These are phyloP conservation scores for Pogonocichla stellata DNA, from an alignment of 2,113 vertebrate species.

Conservation along the genomic window DNA sequence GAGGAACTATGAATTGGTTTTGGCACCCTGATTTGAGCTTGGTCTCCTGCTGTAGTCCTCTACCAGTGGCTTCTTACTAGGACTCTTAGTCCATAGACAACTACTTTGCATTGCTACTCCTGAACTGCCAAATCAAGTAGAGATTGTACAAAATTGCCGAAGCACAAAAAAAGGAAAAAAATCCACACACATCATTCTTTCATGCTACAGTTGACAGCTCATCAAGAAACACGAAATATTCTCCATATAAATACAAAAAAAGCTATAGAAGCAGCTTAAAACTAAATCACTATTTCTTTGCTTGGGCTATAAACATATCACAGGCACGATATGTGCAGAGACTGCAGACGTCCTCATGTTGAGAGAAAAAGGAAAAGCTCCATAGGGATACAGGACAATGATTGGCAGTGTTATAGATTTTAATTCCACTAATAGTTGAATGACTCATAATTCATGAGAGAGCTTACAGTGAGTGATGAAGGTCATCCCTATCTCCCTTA, in stretches of 20 bases:
- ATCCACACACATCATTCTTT: background rate
- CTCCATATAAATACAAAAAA: background rate
- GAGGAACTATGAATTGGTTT: background rate
- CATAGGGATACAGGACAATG: background rate
- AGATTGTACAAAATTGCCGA: background rate
- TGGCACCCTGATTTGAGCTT: background rate
- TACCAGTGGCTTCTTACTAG: background rate
- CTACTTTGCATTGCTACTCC: background rate
- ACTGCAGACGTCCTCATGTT: background rate
- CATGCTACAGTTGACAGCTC: background rate
- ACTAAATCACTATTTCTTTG: background rate
- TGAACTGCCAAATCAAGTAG: background rate
- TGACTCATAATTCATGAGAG: slow-evolving; percentile 36
- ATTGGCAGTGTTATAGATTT: slow-evolving; percentile 16
- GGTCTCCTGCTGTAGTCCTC: background rate
- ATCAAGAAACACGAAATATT: background rate
- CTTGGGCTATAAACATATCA: background rate
- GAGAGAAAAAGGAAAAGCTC: background rate
- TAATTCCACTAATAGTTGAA: slow-evolving; percentile 60
- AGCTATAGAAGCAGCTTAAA: background rate
- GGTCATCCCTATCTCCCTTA: slow-evolving; percentile 30
- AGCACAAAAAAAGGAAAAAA: background rate
- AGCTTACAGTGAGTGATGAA: slow-evolving; percentile 54
- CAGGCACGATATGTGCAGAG: background rate
- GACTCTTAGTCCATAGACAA: background rate